These are phyloP conservation scores for Actinemys pallida DNA, from an alignment of 2,113 vertebrate species.

Conservation along the genomic window DNA sequence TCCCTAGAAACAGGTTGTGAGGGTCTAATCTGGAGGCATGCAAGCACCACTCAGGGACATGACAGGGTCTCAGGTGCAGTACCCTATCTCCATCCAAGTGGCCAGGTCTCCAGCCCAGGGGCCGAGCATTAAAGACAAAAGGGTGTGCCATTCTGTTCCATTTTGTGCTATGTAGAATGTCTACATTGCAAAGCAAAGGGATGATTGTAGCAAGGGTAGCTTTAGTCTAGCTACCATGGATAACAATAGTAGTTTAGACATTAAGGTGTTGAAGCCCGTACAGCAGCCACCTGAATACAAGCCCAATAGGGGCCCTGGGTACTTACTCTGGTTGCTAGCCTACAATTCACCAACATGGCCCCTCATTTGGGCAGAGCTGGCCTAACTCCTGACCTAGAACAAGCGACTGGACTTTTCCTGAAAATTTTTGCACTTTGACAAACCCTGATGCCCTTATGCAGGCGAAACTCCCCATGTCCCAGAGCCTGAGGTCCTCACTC, in stretches of 20 bases:
- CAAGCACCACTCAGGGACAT: background rate
- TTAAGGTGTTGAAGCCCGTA: background rate
- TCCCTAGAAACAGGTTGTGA: background rate
- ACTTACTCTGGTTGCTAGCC: background rate
- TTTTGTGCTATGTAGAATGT: rapidly evolving
- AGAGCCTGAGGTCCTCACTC: background rate
- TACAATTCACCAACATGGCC: rapidly evolving
- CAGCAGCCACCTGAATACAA: background rate
- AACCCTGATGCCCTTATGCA: rapidly evolving
- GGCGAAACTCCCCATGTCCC: background rate
- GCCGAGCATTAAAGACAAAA: background rate
- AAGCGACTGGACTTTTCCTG: background rate
- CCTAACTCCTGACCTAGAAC: rapidly evolving
- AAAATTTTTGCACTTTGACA: background rate
- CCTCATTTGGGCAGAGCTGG: background rate
- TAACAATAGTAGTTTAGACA: background rate
- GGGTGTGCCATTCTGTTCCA: rapidly evolving
- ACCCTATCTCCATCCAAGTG: background rate
- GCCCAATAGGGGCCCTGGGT: background rate
- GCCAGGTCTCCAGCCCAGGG: background rate
- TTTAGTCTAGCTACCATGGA: background rate
- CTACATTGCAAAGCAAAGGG: background rate
- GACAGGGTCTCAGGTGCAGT: background rate
- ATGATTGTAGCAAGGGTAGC: no score
- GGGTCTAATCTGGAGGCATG: background rate